Base-by-base conservation (phyloP, 1,140 invertebrate genomes). In the Lordiphosa stackelbergi region DNA sequence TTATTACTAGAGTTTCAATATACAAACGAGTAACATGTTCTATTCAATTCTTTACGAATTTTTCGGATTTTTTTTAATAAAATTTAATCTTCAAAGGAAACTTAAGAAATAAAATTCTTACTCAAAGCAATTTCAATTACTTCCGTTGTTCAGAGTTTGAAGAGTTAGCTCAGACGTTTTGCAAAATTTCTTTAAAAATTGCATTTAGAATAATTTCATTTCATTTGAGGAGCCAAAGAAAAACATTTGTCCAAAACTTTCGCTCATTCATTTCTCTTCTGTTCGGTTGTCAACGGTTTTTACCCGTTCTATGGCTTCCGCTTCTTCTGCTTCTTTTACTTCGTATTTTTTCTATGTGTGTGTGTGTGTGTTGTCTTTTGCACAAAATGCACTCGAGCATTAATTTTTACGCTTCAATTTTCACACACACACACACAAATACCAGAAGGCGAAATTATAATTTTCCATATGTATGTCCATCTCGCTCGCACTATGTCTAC, bases 341-440 rank as follows among this genome's bases (percentile, higher is more conserved):
- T 37, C 22, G 13, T 48, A 31, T 52, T 46, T 54, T 28, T 63
- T 41, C n/a, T 38, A 28, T 52, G 19, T 51, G 11, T 55, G 31
- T 63, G 34, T 45, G 52, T 61, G 56, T 72, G 58, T 75, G 69
- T 77, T 77, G 73, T 78, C 73, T 77, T 78, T 78, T 73, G 63
- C 68, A 66, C 73, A 78, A 54, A 73, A 64, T 68, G 73, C 73
- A 78, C 53, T 72, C 64, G 61, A 78, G 73, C 73, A 78, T 75
- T 78, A 72, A 78, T 78, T 78, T 78, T 78, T 78, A 72, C 73
- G 73, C 73, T 78, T 78, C 73, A 78, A 78, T 78, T 78, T 78
- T 69, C 69, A 53, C 66, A 75, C 59, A 72, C 55, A 75, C 45
- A 69, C 55, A 54, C 51, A 54, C 24, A 53, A 24, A 59, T 19